Conservation (phyloP, 2,888 invertebrate genomes). For the Bombylius discolor region DNA sequence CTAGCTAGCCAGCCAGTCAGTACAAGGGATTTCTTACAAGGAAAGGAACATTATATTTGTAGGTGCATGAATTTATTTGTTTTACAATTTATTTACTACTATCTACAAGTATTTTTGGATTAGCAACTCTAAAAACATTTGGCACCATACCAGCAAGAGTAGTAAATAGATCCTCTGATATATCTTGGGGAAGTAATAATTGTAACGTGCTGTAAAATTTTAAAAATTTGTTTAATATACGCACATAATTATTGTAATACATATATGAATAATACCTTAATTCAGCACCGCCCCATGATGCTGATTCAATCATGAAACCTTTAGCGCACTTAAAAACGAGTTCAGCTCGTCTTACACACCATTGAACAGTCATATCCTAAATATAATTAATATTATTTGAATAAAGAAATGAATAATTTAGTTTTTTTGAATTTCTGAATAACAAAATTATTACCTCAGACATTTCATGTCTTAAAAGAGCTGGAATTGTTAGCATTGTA, state of each 20-base stretch:
- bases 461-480: constrained; percentile 85
- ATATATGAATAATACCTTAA: constrained; percentile 54
- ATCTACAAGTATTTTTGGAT: constrained; percentile 68
- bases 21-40: no score
- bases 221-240: neutral
- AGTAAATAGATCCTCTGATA: constrained; percentile 70
- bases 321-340: constrained; percentile 97
- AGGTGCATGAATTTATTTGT: no score
- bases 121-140: constrained; percentile 86
- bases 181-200: constrained; percentile 62
- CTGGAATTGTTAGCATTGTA: constrained; percentile 82
- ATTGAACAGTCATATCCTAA: constrained; percentile 88
- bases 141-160: constrained; percentile 79
- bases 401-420: neutral
- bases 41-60: no score
- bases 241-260: neutral
- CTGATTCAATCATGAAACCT: constrained; percentile 98
- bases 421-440: constrained; percentile 10
- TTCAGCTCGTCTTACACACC: constrained; percentile 94
- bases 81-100: constrained; percentile 23
- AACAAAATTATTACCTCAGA: constrained; percentile 53
- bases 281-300: constrained; percentile 83
- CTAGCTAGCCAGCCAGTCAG: no score
- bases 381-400: constrained; percentile 11
- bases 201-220: constrained; percentile 29